phyloP scores from a whole-genome alignment of 92 coral and sea anemone species.

The Desmophyllum pertusum region DNA sequence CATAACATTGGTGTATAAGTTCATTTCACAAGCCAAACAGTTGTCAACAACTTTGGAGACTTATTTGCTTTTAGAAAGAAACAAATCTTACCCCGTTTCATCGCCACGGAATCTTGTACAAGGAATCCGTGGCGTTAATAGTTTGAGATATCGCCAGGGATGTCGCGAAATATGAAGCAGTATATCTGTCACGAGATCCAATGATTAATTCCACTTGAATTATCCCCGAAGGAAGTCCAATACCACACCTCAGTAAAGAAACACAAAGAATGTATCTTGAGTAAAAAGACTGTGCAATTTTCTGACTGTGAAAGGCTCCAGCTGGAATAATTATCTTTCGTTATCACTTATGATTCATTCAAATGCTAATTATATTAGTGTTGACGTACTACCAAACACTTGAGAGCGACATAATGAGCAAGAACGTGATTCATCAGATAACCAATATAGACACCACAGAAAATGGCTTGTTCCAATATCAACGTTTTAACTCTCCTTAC shows the following conservation, averaged over 20 bases:
- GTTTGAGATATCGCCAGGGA: not conserved
- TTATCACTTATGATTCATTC: not conserved
- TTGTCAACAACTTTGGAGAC: not conserved
- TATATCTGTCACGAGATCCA: constrained; percentile 25
- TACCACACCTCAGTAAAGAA: not conserved
- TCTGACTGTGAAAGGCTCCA: not conserved
- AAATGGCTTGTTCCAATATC: not conserved
- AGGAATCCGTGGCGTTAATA: not conserved
- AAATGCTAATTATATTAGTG: constrained; percentile 27
- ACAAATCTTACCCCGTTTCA: constrained; percentile 22
- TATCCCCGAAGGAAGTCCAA: not conserved
- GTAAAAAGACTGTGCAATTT: not conserved
- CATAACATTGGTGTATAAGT: not conserved
- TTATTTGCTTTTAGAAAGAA: not conserved
- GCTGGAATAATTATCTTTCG: not conserved
- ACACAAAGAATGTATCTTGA: not conserved
- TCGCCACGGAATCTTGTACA: not conserved
- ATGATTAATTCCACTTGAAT: constrained; percentile 27
- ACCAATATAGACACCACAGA: constrained; percentile 13
- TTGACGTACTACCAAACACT: constrained; percentile 10
- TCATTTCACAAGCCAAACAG: not conserved
- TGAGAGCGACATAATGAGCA: not conserved
- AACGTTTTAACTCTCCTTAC: too few species aligned
- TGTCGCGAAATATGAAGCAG: constrained; percentile 2
- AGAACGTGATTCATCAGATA: constrained; percentile 15